Evolutionary conservation across 2,888 invertebrate species (phyloP), one percentile per base, ranked within the genome.

Genomic region (Diarsia rubi): DNA sequence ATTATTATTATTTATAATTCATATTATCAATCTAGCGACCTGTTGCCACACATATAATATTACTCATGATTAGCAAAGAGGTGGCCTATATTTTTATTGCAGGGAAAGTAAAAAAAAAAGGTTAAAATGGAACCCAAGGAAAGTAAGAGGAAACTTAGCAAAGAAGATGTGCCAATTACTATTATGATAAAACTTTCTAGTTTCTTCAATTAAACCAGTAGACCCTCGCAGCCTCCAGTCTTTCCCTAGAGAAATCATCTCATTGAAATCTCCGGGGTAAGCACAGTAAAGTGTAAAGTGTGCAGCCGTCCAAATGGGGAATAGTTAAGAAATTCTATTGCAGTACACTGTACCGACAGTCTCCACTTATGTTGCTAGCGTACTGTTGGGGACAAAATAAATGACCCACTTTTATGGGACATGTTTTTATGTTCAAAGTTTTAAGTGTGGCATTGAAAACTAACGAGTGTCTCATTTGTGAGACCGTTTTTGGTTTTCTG

Each of bases 251-350:
- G 85, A 86, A 83, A 86, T 86, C 86, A 86, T 86, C 74, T 83
- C 68, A 74, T 81, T 31, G 71, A 69, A 69, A 76, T 82, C 78
- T 76, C 63, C 24, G n/a, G 73, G 84, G 78, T 69, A 82, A 78
- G 73, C 70, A 79, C 82, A 79, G 81, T 83, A 78, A 79, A 81
- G 82, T 79, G 74, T 68, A 75, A 77, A 79, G 77, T 83, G 75
- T 69, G 80, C 69, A 72, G 72, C 75, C 75, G 77, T 76, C 78
- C 81, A 81, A 75, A 73, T 64, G 67, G 74, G 82, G 87, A 83
- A 87, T 82, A 88, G 88, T 86, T 88, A 86, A 83, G 85, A 75
- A 87, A 88, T 86, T 88, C 76, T 73, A 83, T 84, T 85, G 84
- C 82, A 76, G 54, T 82, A 79, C 83, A 75, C 60, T 68, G 73